Evolutionary conservation across 2,797 vertebrate species (phyloP), one percentile per base, ranked within the genome.

Genomic region (Gymnopithys bicolor): DNA sequence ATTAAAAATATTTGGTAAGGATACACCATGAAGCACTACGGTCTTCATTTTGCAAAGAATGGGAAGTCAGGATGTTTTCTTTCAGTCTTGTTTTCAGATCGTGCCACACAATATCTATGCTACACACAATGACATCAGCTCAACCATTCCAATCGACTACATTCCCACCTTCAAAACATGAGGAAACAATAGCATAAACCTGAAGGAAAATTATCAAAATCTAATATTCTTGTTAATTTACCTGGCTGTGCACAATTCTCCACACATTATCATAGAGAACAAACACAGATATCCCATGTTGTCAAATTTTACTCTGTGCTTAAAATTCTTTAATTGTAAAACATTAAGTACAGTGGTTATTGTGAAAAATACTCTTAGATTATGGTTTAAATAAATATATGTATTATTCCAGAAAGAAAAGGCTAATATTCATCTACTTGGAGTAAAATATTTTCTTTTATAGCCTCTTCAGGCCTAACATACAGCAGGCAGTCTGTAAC

Each of bases 401-500:
- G 19, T 23, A 67, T 60, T 53, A 83, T 70, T 83, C 30, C 17
- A 64, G 25, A 51, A 62, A 75, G 9, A 13, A 91, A 89, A 67
- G 4, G 3, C 4, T 75, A 92, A 66, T 83, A 59, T 87, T 89
- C 89, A 80, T 19, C 3, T 71, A 8, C 28, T 7, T 92, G 71
- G 13, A 52, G 43, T 86, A 78, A 96, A 95, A 90, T 64, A 84
- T 76, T 90, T 93, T 55, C 41, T 85, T 76, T 94, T 78, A 35
- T 19, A 46, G 18, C 24, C 86, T 93, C 33, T 87, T 91, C n/a
- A 94, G 84, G 62, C 75, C 80, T 67, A 64, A 63, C 23, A 43
- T 52, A 48, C 53, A 74, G 58, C 41, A 82, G 43, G 30, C 51
- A 67, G 58, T 53, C 89, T 39, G 91, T 95, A 94, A 84, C 77